Percentiles rank a stretch among this genome's conserved stretches.
These are phyloP conservation scores for Petrocephalus zakoni DNA, from an alignment of 2,113 vertebrate genomes.

Conservation along the genomic window DNA sequence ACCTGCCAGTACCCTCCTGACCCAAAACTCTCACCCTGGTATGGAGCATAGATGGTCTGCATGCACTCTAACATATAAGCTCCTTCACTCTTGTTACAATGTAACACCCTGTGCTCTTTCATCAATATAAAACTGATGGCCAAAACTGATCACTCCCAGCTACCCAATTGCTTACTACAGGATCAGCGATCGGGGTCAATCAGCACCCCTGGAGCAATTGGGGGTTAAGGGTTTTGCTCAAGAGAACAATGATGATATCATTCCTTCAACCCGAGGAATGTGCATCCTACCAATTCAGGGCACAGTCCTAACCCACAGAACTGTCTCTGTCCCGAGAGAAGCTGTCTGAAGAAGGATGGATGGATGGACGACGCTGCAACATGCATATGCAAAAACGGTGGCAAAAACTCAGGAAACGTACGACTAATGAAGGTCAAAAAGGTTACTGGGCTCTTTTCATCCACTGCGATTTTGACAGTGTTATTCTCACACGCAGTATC, in stretches of 20 bases:
- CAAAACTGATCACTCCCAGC: neutral
- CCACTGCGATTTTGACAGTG: neutral
- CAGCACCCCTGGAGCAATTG: neutral
- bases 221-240: neutral
- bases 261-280: neutral
- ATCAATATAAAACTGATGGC: neutral
- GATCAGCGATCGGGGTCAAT: neutral
- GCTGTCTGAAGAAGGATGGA: neutral
- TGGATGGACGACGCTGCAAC: neutral
- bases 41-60: neutral
- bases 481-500: constrained; percentile 12
- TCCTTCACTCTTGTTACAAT: neutral
- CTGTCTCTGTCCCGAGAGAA: neutral
- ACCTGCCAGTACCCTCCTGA: neutral
- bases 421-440: constrained; percentile 11
- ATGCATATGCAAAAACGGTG: neutral
- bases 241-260: neutral
- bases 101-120: neutral
- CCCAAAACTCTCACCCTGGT: neutral
- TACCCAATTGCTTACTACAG: neutral
- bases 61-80: neutral
- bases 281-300: neutral
- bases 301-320: neutral
- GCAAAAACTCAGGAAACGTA: neutral
- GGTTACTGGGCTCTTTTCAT: constrained; percentile 9